A percentile compares a stretch with the other conserved stretches of the same genome.
These are phyloP conservation scores for Meriones psammophilus DNA, from an alignment of 2,797 vertebrate genomes.

Conservation along the genomic window DNA sequence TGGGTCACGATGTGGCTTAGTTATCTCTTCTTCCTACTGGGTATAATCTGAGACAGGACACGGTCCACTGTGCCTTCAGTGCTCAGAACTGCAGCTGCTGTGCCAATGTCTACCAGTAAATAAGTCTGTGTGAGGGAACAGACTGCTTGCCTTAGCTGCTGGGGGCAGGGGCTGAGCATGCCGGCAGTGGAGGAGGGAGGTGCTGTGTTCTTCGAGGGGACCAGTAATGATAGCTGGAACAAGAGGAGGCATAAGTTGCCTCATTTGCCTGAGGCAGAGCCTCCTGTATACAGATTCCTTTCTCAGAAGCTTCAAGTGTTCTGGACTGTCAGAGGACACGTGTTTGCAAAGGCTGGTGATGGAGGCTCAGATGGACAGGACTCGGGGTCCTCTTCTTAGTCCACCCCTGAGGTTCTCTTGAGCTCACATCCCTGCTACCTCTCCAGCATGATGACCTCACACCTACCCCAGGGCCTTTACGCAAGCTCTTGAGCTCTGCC, in stretches of 20 bases:
- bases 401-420: background rate
- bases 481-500: background rate
- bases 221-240: fast-evolving
- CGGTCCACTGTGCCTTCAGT: background rate
- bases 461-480: background rate
- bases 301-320: background rate
- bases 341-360: fast-evolving
- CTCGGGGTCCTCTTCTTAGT: background rate
- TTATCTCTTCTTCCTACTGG: background rate
- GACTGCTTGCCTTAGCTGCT: background rate
- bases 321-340: background rate
- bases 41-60: background rate
- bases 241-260: background rate
- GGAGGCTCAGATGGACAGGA: background rate
- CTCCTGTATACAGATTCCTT: background rate
- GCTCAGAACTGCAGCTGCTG: background rate
- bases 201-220: fast-evolving
- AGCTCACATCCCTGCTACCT: background rate
- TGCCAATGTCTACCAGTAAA: background rate
- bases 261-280: background rate
- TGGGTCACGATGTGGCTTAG: background rate
- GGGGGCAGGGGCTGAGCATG: background rate
- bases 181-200: background rate
- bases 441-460: background rate
- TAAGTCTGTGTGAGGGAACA: background rate